Evolutionary conservation across 2,113 vertebrate species (phyloP).

Genomic region (Mobula birostris): DNA sequence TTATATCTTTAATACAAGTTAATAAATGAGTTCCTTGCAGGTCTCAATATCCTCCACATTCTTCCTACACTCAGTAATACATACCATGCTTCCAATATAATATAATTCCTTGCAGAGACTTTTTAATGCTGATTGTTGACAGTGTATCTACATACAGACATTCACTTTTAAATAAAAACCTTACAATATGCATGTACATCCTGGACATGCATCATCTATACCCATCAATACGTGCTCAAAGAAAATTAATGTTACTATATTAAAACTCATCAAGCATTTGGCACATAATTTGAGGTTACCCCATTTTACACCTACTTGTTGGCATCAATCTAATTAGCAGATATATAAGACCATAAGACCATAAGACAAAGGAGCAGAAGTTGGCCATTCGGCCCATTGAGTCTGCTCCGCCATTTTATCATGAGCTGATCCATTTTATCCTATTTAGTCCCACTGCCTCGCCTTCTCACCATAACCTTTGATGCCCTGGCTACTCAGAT

Average conservation of each 20-base stretch:
- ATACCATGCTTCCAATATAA: not conserved
- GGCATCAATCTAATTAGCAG: not conserved
- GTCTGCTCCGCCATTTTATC: no score
- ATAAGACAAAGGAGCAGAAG: no score
- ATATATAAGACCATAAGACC: not conserved
- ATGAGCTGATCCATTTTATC: no score
- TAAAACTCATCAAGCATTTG: not conserved
- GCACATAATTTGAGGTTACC: not conserved
- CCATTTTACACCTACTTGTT: not conserved
- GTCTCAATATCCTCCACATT: not conserved
- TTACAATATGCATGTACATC: not conserved
- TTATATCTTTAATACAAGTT: not conserved
- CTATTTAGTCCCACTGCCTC: no score
- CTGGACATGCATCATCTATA: not conserved
- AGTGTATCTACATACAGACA: not conserved
- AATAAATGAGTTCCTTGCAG: not conserved
- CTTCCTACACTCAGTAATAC: not conserved
- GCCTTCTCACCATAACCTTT: no score
- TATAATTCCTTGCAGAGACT: not conserved
- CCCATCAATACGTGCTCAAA: not conserved
- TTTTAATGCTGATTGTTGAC: not conserved
- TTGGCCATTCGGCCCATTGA: no score
- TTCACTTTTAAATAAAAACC: not conserved
- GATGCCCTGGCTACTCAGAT: no score
- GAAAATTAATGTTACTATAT: not conserved